Percentiles rank a stretch among this genome's conserved stretches.
phyloP scores from a whole-genome alignment of 2,797 vertebrate genomes.

The Petrocephalus sullivani region DNA sequence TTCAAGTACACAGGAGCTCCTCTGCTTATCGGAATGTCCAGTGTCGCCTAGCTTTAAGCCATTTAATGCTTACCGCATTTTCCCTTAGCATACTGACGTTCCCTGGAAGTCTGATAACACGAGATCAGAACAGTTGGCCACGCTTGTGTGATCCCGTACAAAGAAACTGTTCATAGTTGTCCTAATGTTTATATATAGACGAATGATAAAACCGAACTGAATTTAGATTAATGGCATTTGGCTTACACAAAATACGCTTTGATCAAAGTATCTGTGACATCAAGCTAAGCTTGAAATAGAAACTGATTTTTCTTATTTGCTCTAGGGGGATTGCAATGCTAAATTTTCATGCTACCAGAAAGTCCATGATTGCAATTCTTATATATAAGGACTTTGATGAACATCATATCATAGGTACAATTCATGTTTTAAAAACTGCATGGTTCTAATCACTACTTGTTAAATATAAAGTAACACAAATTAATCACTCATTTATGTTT shows the following conservation, averaged over 20 bases:
- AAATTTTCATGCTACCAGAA: not conserved
- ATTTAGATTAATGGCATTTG: slow-evolving; percentile 14
- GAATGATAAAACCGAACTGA: slow-evolving; percentile 5
- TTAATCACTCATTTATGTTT: not conserved
- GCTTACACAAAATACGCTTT: not conserved
- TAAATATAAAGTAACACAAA: not conserved
- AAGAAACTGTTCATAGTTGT: not conserved
- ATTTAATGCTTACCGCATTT: slow-evolving; percentile 9
- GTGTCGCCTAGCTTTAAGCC: not conserved
- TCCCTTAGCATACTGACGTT: not conserved
- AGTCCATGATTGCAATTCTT: not conserved
- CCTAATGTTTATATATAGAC: not conserved
- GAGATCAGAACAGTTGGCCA: slow-evolving; percentile 7
- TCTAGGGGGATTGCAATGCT: not conserved
- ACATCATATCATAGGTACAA: not conserved
- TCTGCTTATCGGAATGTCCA: slow-evolving; percentile 10
- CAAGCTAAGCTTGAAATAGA: not conserved
- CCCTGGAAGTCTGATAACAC: slow-evolving; percentile 21
- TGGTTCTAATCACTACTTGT: not conserved
- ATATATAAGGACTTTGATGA: not conserved
- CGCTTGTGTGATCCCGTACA: slow-evolving; percentile 14
- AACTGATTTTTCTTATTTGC: not conserved
- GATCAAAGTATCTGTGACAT: not conserved
- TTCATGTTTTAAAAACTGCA: not conserved
- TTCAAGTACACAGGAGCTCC: not conserved